Conservation (phyloP, 2,113 vertebrate genomes). For the Anoplopoma fimbria region DNA sequence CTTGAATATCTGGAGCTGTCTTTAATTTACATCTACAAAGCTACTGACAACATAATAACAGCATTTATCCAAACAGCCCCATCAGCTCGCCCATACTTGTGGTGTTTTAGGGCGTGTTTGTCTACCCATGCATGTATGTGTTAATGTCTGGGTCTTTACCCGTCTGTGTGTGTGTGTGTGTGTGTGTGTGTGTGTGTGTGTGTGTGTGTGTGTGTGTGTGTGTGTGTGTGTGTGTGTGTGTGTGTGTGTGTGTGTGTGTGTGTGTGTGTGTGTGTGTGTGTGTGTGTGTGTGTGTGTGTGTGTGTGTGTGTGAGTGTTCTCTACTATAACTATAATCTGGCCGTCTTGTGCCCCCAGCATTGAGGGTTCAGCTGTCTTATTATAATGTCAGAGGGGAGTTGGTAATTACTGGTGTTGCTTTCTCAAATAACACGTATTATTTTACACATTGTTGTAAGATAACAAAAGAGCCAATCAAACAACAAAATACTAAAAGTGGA, state of each 20-base stretch:
- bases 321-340: slow-evolving; percentile 45
- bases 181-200: background rate
- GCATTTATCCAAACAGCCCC: slow-evolving; percentile 46
- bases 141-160: slow-evolving; percentile 22
- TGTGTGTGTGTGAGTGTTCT: background rate
- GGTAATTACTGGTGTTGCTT: slow-evolving; percentile 56
- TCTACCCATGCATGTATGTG: slow-evolving; percentile 22
- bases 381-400: slow-evolving; percentile 47
- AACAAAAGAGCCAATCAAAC: background rate
- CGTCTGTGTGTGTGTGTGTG: background rate
- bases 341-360: background rate
- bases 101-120: slow-evolving; percentile 51
- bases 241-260: slow-evolving; percentile 8
- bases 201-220: background rate
- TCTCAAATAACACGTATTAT: slow-evolving; percentile 28
- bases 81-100: slow-evolving; percentile 46
- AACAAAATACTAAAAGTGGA: background rate
- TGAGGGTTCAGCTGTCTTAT: slow-evolving; percentile 32
- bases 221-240: slow-evolving; percentile 6
- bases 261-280: background rate
- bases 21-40: slow-evolving; percentile 25
- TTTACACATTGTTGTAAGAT: slow-evolving; percentile 5
- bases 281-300: background rate
- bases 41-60: slow-evolving; percentile 60
- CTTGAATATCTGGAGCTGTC: background rate